Evolutionary conservation across 2,888 invertebrate genomes (phyloP).

Genomic region (Lypha dubia): DNA sequence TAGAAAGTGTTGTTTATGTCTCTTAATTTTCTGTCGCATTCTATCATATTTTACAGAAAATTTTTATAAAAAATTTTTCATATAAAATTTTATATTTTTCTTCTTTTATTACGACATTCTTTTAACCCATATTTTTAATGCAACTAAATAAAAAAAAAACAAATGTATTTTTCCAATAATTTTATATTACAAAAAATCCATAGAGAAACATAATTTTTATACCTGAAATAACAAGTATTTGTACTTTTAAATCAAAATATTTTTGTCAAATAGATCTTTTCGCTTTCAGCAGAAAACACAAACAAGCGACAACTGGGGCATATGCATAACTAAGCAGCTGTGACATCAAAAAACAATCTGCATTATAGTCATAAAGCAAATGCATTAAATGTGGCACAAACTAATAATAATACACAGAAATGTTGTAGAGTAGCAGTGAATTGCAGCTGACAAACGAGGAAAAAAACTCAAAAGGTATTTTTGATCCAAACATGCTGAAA

Average conservation of each 20-base stretch:
- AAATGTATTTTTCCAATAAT: background rate
- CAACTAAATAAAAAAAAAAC: too few species aligned
- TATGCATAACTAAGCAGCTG: slow-evolving; percentile 44
- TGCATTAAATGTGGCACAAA: slow-evolving; percentile 25
- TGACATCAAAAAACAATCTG: slow-evolving; percentile 48
- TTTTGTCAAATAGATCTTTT: slow-evolving; percentile 22
- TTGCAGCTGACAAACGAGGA: background rate
- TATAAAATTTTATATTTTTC: too few species aligned
- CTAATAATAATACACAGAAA: slow-evolving; percentile 29
- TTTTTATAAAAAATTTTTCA: too few species aligned
- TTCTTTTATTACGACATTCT: too few species aligned
- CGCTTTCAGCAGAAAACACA: background rate
- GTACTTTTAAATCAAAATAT: slow-evolving; percentile 28
- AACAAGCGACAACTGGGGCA: slow-evolving; percentile 15
- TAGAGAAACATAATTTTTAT: background rate
- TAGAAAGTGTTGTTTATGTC: too few species aligned
- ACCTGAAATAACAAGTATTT: slow-evolving; percentile 23
- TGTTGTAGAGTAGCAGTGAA: too few species aligned
- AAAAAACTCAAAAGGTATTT: background rate
- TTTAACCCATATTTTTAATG: too few species aligned
- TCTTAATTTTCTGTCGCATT: too few species aligned
- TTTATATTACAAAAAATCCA: too few species aligned
- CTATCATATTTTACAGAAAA: too few species aligned
- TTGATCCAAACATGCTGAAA: background rate
- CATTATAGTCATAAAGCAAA: background rate